phyloP scores from a whole-genome alignment of 2,888 invertebrate genomes.

The Torymus auratus region DNA sequence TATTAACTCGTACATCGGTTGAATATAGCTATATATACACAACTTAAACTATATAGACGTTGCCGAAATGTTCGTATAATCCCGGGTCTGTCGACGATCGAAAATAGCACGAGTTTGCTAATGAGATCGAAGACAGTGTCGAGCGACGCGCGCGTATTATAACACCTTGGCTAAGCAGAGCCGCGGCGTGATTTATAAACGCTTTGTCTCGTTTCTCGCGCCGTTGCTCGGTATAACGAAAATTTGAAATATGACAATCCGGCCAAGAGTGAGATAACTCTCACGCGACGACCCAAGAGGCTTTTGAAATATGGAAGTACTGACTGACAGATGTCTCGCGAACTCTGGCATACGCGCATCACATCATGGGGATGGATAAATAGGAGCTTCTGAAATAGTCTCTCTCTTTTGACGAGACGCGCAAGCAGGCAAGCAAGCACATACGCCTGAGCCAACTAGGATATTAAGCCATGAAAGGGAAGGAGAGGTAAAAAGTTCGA shows the following conservation, averaged over 20 bases:
- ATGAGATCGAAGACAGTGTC: too few relatives aligned
- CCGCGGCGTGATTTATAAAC: too few relatives aligned
- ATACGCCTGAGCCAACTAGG: constrained; percentile 17
- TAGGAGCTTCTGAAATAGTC: constrained; percentile 35
- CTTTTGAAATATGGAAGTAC: constrained; percentile 40
- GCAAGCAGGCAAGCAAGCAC: constrained; percentile 8
- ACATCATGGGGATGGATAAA: constrained; percentile 13
- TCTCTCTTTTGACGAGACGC: not conserved
- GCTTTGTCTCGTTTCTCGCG: not conserved
- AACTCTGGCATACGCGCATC: too few relatives aligned
- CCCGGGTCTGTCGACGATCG: too few relatives aligned
- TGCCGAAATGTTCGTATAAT: too few relatives aligned
- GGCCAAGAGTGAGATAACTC: not conserved
- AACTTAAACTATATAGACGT: too few relatives aligned
- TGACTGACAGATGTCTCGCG: constrained; percentile 41
- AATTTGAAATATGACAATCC: constrained; percentile 29
- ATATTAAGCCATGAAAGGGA: constrained; percentile 9
- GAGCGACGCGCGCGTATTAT: too few relatives aligned
- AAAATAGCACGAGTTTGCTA: too few relatives aligned
- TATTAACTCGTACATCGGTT: too few relatives aligned
- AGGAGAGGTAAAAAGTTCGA: not conserved
- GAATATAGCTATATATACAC: too few relatives aligned
- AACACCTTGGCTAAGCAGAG: too few relatives aligned
- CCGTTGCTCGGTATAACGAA: not conserved
- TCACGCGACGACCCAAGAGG: too few relatives aligned